These are phyloP conservation scores for Drosophila nr. perissopoda DNA, from an alignment of 2,888 invertebrate species.

Conservation along the genomic window DNA sequence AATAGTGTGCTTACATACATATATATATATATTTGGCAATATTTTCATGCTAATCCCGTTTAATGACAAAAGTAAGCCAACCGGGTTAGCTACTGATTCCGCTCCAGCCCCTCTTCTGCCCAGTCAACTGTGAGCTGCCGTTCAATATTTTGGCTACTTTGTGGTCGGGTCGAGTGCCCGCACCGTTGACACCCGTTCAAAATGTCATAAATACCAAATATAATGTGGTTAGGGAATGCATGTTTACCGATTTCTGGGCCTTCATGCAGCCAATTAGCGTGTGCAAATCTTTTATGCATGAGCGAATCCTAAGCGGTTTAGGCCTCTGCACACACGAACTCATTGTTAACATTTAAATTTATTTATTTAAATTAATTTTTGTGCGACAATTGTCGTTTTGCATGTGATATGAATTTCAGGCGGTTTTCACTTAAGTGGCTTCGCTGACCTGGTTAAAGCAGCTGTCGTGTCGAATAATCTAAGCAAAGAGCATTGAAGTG, in stretches of 20 bases:
- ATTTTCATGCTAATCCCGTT: conserved; percentile 69
- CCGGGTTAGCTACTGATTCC: conserved; percentile 29
- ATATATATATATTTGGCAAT: conserved; percentile 26
- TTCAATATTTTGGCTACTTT: conserved; percentile 78
- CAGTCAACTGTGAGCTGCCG: conserved; percentile 51
- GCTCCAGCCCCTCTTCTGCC: conserved; percentile 18
- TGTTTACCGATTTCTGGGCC: conserved; percentile 22
- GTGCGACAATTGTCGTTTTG: conserved; percentile 52
- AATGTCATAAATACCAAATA: conserved; percentile 58
- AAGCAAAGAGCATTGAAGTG: conserved; percentile 3
- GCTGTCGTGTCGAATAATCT: conserved; percentile 18
- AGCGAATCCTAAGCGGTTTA: conserved; percentile 75
- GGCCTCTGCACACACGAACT: conserved; percentile 12
- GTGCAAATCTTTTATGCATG: conserved; percentile 75
- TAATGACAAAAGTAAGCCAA: conserved; percentile 70
- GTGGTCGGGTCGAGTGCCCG: conserved; percentile 70
- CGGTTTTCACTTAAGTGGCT: conserved; percentile 37
- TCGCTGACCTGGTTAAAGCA: conserved; percentile 34
- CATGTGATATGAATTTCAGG: conserved; percentile 16
- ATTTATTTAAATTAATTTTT: conserved; percentile 75
- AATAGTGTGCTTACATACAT: conserved; percentile 12
- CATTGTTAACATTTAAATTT: conserved; percentile 54
- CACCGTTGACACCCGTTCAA: conserved; percentile 50
- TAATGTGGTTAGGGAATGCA: conserved; percentile 27
- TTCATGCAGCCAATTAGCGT: conserved; percentile 70